Evolutionary conservation across 1,140 invertebrate species (phyloP), one percentile per base, ranked within the genome.

Genomic region (Eufriesea mexicana): DNA sequence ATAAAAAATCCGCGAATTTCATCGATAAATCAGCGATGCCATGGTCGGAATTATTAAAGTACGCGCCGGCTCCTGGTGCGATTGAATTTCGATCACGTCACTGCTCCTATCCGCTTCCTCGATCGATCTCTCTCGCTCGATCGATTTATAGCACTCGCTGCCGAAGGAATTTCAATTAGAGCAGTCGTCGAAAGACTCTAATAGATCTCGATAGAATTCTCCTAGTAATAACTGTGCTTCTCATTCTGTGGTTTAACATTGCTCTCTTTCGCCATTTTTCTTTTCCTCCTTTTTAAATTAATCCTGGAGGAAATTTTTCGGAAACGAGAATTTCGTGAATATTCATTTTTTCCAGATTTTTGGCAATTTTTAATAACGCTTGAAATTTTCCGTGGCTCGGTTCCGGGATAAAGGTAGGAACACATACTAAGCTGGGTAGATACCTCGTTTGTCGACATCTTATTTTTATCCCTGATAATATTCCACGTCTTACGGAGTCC

Each of bases 401-500:
- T 25, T 61, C n/a, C 16, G 57, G 25, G n/a, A 12, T 6, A 61
- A 16, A 14, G 10, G n/a, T 5, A 12, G 5, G n/a, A 14, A 16
- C 5, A 12, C 57, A 2, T 12, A 5, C 57, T 61, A 61, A 61
- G 25, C n/a, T 14, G 57, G 25, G n/a, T 61, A 61, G 10, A 47
- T 74, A 10, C 14, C 45, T 51, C 35, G 2, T 66, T 67, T 49
- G 16, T n/a, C 14, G 49, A n/a, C n/a, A 45, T 78, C 64, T 54
- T 54, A 42, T 77, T 77, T 67, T 57, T 42, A 54, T 78, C 49
- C n/a, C 49, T 67, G 64, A 78, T 67, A 78, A 78, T 78, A 78
- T 78, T 47, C 62, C 18, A 42, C 51, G n/a, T 42, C 23, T 66
- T n/a, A 23, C 74, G 49, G 20, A 0, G 49, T 25, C 14, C 20